Evolutionary conservation across 2,888 invertebrate species (phyloP).

Genomic region (Hypsopygia costalis): DNA sequence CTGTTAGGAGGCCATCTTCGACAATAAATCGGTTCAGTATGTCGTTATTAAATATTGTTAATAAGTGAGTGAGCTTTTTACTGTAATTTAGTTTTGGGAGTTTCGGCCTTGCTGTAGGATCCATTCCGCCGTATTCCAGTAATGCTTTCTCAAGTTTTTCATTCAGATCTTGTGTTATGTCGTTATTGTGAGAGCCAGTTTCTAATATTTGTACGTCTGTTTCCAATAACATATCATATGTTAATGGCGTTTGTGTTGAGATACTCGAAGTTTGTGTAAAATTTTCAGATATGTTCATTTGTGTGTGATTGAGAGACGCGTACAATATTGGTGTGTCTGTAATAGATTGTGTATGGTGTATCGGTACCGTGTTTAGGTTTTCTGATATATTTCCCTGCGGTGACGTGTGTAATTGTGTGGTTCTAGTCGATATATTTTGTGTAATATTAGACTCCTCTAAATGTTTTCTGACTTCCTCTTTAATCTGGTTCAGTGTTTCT

Average conservation of each 20-base stretch:
- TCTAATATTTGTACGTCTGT: neutral
- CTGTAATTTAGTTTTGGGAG: conserved; percentile 11
- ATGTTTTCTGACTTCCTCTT: neutral
- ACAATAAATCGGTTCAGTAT: neutral
- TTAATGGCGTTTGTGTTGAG: neutral
- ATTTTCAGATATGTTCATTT: neutral
- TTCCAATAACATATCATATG: neutral
- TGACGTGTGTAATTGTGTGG: neutral
- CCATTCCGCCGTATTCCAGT: neutral
- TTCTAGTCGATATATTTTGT: neutral
- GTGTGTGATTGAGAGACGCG: too few species aligned
- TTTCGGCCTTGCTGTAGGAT: conserved; percentile 10
- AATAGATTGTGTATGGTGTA: too few species aligned
- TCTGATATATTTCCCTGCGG: too few species aligned
- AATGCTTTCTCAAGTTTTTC: neutral
- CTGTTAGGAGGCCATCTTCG: neutral
- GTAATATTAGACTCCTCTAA: neutral
- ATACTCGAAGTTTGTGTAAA: neutral
- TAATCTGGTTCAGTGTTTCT: neutral
- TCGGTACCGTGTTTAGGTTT: too few species aligned
- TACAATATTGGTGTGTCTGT: too few species aligned
- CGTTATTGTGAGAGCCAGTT: neutral
- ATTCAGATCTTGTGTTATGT: neutral
- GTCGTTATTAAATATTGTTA: conserved; percentile 8
- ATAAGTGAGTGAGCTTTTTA: neutral